Conservation (phyloP, 2,113 vertebrate genomes). For the Irena cyanogastra region DNA sequence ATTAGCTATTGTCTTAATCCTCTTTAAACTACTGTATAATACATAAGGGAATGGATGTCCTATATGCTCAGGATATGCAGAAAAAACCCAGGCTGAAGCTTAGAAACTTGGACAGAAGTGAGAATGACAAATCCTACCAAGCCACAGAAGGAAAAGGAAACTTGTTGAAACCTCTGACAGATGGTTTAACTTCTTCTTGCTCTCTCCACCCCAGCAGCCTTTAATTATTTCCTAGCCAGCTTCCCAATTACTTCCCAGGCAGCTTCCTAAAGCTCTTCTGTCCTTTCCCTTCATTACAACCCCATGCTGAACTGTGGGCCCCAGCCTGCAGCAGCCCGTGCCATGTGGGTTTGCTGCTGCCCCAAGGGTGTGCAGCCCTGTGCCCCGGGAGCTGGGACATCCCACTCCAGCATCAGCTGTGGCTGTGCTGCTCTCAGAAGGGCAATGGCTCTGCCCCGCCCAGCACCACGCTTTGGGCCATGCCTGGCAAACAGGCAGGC, state of each 20-base stretch:
- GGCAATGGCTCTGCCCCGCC: neutral
- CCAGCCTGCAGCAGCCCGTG: neutral
- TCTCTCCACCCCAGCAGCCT: neutral
- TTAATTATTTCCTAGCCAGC: neutral
- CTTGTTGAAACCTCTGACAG: neutral
- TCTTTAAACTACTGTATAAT: constrained; percentile 52
- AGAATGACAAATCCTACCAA: neutral
- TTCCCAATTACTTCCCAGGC: neutral
- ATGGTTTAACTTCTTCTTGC: neutral
- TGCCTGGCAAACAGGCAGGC: neutral
- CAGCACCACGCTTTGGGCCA: accelerated
- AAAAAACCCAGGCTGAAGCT: neutral
- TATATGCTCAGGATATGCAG: neutral
- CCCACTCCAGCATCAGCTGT: neutral
- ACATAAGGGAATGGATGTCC: constrained; percentile 26
- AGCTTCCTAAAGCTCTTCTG: neutral
- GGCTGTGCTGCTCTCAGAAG: accelerated
- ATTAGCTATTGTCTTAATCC: constrained; percentile 61
- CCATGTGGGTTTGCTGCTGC: too few species aligned
- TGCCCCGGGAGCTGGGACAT: accelerated
- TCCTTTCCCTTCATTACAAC: neutral
- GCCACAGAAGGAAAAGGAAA: neutral
- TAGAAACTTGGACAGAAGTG: neutral
- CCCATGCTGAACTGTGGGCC: accelerated
- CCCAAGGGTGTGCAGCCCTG: neutral